Conservation (phyloP, 2,797 vertebrate genomes). For the Gorsachius magnificus region DNA sequence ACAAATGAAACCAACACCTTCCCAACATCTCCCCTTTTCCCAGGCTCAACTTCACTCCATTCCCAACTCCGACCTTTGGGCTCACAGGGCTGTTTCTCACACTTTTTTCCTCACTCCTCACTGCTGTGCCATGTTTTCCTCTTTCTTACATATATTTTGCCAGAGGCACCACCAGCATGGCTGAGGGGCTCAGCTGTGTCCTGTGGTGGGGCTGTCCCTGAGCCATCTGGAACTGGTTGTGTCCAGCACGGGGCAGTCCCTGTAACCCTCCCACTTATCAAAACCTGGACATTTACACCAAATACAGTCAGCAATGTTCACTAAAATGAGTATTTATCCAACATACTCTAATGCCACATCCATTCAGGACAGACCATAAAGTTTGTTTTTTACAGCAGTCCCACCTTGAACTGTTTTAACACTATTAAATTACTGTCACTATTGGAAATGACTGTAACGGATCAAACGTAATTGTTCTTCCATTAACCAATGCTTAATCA, state of each 20-base stretch:
- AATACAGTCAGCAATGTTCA: neutral
- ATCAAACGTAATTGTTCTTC: neutral
- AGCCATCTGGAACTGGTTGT: neutral
- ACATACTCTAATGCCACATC: neutral
- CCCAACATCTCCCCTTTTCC: neutral
- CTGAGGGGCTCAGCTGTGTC: neutral
- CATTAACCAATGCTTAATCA: neutral
- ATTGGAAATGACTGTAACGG: neutral
- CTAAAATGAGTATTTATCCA: neutral
- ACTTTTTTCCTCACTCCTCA: neutral
- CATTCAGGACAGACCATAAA: neutral
- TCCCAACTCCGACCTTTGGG: neutral
- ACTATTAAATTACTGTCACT: neutral
- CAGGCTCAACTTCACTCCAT: neutral
- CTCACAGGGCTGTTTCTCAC: neutral
- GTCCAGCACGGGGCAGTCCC: accelerated
- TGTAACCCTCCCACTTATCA: neutral
- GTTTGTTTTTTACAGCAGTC: neutral
- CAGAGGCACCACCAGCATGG: neutral
- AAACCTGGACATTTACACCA: neutral
- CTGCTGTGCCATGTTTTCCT: neutral
- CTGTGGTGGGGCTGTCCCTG: neutral
- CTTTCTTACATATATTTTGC: neutral
- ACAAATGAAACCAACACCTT: neutral
- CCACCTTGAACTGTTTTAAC: neutral